A percentile compares a stretch with the other conserved stretches of the same genome.
These are phyloP conservation scores for Drosophila micromelanica DNA, from an alignment of 1,140 invertebrate species.

Conservation along the genomic window DNA sequence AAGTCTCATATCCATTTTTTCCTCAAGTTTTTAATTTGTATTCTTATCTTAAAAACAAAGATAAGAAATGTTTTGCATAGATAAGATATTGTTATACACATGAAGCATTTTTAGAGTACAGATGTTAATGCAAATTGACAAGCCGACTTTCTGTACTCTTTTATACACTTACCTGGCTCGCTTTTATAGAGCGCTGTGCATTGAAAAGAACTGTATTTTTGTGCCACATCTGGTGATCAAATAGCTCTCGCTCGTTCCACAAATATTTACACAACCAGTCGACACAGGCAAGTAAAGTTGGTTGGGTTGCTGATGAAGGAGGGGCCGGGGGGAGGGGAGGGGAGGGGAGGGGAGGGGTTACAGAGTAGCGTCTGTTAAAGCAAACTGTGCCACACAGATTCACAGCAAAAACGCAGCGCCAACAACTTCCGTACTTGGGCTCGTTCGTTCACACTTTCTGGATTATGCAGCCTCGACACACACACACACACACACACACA, in stretches of 20 bases:
- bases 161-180: slow-evolving; percentile 14
- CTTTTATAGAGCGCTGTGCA: slow-evolving; percentile 11
- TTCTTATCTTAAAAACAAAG: slow-evolving; percentile 19
- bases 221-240: slow-evolving; percentile 69
- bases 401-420: slow-evolving; percentile 29
- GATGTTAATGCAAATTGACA: background rate
- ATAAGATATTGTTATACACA: background rate
- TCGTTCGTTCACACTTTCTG: slow-evolving; percentile 63
- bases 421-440: slow-evolving; percentile 63
- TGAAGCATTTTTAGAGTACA: background rate
- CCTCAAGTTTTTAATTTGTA: background rate
- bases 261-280: slow-evolving; percentile 66
- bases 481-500: slow-evolving; percentile 10
- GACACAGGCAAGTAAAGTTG: slow-evolving; percentile 37
- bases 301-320: no score
- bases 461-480: slow-evolving; percentile 55
- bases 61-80: slow-evolving; percentile 31
- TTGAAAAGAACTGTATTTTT: slow-evolving; percentile 53
- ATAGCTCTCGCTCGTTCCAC: slow-evolving; percentile 50
- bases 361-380: slow-evolving; percentile 30
- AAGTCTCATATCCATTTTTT: no score
- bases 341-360: background rate
- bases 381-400: slow-evolving; percentile 62
- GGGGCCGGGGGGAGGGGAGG: no score
- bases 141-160: background rate